phyloP scores from a whole-genome alignment of 1,140 invertebrate species.

The Papilio glaucus region DNA sequence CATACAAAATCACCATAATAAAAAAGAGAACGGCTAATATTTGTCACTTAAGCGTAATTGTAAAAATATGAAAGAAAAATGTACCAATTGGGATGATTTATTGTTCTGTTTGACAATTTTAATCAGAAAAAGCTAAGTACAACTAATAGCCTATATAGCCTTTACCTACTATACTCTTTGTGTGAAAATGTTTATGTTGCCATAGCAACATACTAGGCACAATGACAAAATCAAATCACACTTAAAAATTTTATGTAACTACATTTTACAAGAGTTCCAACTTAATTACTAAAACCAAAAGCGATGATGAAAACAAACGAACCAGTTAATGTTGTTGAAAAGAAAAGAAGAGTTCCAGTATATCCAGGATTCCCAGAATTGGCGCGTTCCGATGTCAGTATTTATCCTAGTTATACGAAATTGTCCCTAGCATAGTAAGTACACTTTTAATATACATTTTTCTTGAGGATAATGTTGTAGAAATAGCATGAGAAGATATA shows the following conservation, averaged over 20 bases:
- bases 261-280: background rate
- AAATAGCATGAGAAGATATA: too few relatives aligned
- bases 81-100: too few relatives aligned
- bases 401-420: conserved; percentile 70
- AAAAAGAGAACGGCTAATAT: too few relatives aligned
- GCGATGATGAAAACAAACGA: conserved; percentile 45
- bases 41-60: too few relatives aligned
- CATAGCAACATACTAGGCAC: conserved; percentile 34
- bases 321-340: conserved; percentile 44
- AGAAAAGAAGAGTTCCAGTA: conserved; percentile 60
- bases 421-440: conserved; percentile 73
- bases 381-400: conserved; percentile 75
- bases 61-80: too few relatives aligned
- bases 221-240: background rate
- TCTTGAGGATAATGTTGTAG: too few relatives aligned
- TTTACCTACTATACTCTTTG: too few relatives aligned
- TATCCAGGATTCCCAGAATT: conserved; percentile 75
- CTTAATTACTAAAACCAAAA: background rate
- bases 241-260: background rate
- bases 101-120: too few relatives aligned
- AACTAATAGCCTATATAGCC: too few relatives aligned
- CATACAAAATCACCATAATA: too few relatives aligned
- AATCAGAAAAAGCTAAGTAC: too few relatives aligned
- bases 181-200: conserved; percentile 18
- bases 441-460: conserved; percentile 22